These are phyloP conservation scores for Hycleus phaleratus DNA, from an alignment of 1,140 invertebrate genomes.

Conservation along the genomic window DNA sequence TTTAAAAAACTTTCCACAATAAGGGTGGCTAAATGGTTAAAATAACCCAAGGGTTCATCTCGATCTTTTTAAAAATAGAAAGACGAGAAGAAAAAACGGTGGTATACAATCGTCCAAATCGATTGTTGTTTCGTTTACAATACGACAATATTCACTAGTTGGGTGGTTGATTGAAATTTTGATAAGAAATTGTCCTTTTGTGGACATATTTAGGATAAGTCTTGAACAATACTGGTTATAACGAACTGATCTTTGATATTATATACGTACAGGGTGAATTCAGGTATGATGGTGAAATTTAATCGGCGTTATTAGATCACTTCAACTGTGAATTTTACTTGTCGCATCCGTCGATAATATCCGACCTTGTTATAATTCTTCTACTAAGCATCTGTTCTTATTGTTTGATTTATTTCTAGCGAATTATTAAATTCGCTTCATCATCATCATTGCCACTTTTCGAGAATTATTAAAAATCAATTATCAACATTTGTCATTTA, in stretches of 20 bases:
- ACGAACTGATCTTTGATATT: constrained; percentile 23
- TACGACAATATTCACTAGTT: too few species aligned
- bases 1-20: constrained; percentile 10
- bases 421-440: too few species aligned
- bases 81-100: constrained; percentile 12
- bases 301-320: constrained; percentile 14
- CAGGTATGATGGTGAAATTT: constrained; percentile 12
- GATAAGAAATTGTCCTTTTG: constrained; percentile 34
- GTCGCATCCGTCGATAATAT: too few species aligned
- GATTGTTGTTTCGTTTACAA: too few species aligned
- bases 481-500: too few species aligned
- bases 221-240: constrained; percentile 27
- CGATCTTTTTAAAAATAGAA: not conserved
- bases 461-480: too few species aligned
- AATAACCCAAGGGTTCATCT: constrained; percentile 25
- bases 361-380: too few species aligned
- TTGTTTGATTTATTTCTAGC: too few species aligned
- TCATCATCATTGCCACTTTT: too few species aligned
- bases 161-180: constrained; percentile 17
- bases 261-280: not conserved
- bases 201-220: constrained; percentile 29
- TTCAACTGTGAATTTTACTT: constrained; percentile 12
- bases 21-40: constrained; percentile 27
- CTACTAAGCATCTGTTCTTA: too few species aligned
- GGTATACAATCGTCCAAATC: not conserved